These are phyloP conservation scores for Plectropomus leopardus DNA, from an alignment of 2,113 vertebrate species.

Conservation along the genomic window DNA sequence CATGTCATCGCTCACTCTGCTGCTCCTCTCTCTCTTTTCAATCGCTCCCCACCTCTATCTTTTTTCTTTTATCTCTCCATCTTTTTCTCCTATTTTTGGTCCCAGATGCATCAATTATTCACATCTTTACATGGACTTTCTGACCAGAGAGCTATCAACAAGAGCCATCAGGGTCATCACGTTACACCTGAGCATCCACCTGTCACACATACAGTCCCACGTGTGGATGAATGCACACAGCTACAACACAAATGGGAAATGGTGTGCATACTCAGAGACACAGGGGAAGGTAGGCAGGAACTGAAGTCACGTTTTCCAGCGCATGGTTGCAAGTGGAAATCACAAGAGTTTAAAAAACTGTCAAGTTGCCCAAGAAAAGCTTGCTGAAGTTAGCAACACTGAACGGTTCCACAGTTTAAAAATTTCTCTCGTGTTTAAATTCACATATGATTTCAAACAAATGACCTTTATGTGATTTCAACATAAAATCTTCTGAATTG, in stretches of 20 bases:
- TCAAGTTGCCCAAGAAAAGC: not conserved
- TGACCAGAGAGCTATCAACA: slow-evolving; percentile 52
- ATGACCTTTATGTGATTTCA: not conserved
- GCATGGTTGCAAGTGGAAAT: slow-evolving; percentile 6
- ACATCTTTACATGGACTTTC: slow-evolving; percentile 57
- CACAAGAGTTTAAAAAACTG: not conserved
- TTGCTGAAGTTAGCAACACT: not conserved
- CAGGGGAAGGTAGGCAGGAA: slow-evolving; percentile 1
- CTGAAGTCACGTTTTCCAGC: slow-evolving; percentile 26
- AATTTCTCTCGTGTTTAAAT: no score
- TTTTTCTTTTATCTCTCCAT: slow-evolving; percentile 21
- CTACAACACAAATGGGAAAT: not conserved
- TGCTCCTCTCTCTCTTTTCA: slow-evolving; percentile 15
- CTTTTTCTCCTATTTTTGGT: slow-evolving; percentile 72
- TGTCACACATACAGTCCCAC: slow-evolving; percentile 36
- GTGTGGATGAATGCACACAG: not conserved
- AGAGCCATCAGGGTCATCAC: slow-evolving; percentile 40
- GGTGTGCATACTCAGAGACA: slow-evolving; percentile 5
- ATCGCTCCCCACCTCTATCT: slow-evolving; percentile 18
- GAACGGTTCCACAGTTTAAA: not conserved
- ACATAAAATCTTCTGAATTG: not conserved
- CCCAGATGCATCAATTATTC: slow-evolving; percentile 70
- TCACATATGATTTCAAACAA: not conserved
- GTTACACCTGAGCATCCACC: slow-evolving; percentile 57
- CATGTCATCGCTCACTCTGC: slow-evolving; percentile 20